A percentile compares a stretch with the other conserved stretches of the same genome.
phyloP scores from a whole-genome alignment of 2,888 invertebrate genomes.

The Ochlodes sylvanus region DNA sequence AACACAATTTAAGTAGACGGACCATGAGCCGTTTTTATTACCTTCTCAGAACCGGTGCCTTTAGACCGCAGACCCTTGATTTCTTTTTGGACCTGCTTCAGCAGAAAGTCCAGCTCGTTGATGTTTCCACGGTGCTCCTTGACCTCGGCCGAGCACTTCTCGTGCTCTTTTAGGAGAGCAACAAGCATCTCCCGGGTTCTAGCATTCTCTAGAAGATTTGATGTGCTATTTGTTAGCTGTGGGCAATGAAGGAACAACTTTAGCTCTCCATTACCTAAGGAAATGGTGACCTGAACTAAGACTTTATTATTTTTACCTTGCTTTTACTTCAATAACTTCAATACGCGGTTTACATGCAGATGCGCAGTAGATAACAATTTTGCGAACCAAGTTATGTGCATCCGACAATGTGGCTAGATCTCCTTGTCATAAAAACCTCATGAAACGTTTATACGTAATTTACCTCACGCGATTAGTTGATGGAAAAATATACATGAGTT shows the following conservation, averaged over 20 bases:
- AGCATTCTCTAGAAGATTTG: conserved; percentile 83
- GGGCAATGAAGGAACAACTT: conserved; percentile 4
- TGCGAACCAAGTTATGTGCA: background rate
- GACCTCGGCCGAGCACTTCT: conserved; percentile 80
- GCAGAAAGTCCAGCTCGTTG: conserved; percentile 79
- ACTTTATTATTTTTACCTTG: too few relatives aligned
- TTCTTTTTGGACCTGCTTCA: conserved; percentile 83
- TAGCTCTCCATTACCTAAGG: background rate
- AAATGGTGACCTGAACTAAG: too few relatives aligned
- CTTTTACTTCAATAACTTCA: too few relatives aligned
- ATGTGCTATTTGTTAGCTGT: conserved; percentile 81
- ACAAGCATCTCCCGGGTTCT: conserved; percentile 81
- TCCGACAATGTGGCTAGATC: background rate
- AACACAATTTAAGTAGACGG: too few relatives aligned
- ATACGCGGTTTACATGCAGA: too few relatives aligned
- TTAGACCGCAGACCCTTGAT: conserved; percentile 70
- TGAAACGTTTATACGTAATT: background rate
- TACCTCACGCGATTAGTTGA: conserved; percentile 20
- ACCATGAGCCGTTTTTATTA: conserved; percentile 38
- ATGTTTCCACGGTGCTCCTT: conserved; percentile 77
- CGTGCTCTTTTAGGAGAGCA: conserved; percentile 82
- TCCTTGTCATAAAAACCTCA: background rate
- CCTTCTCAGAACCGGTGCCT: conserved; percentile 57
- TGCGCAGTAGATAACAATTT: background rate
- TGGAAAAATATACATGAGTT: conserved; percentile 33